Evolutionary conservation across 2,797 vertebrate species (phyloP), one percentile per base, ranked within the genome.

Genomic region (Muraenolepis orangiensis): DNA sequence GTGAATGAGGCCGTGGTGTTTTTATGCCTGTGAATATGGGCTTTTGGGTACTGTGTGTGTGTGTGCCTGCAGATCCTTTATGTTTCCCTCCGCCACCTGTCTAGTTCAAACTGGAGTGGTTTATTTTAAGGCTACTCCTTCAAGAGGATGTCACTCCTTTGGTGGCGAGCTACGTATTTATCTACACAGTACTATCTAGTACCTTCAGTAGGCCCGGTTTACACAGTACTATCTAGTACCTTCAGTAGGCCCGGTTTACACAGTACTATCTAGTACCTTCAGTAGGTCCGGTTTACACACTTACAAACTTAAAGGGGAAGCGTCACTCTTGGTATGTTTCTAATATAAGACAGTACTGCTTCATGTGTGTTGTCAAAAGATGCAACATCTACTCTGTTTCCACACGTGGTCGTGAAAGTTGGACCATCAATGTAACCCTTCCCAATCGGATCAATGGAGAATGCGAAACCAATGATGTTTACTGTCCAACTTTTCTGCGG

Each of bases 1-100:
- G 76, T 72, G 69, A 80, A 61, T 23, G 73, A 76, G 61, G 79
- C 81, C 83, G 66, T 81, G 36, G 23, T 61, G 42, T 67, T 16
- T 67, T 16, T 31, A 16, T 67, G 66, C 66, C 2, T 31, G 71
- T 71, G 12, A 26, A 61, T 23, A 61, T 61, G 51, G 51, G n/a
- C 51, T 61, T 61, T 23, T 8, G 8, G 23, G 51, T 61, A 23
- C n/a, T 23, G n/a, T 26, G 51, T 61, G 51, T 51, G 3, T 16
- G 36, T 38, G n/a, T n/a, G 51, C 51, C 3, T 61, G n/a, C n/a
- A 26, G n/a, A 23, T 61, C n/a, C 11, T 61, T 61, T 26, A n/a
- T 61, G 51, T 23, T 61, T 61, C 23, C 51, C 51, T 61, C n/a
- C n/a, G 46, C 20, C 16, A 61, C n/a, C n/a, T 23, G 51, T 26